Base-by-base conservation (phyloP, 2,888 invertebrate genomes). In the Elaeidobius kamerunicus region DNA sequence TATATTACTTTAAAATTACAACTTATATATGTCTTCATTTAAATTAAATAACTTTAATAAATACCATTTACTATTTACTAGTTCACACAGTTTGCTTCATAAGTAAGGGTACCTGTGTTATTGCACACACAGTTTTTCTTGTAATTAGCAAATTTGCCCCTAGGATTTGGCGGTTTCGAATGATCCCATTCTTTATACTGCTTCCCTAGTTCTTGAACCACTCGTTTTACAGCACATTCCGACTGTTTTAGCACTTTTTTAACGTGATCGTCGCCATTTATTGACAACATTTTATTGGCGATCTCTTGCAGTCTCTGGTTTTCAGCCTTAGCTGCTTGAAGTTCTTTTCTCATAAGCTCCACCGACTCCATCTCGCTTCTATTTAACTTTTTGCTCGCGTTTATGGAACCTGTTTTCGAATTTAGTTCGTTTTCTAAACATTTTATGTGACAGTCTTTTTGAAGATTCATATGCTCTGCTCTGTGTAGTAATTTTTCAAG, bases 181-280 rank as follows among this genome's bases (percentile, higher is more conserved):
- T 50, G 38, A 43, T 67, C 66, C 65, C 64, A 64, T 39, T 66
- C 64, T 30, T 58, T 56, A 41, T 65, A 68, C 38, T 67, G 66
- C 38, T 61, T 67, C 15, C 63, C 59, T 2, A 73, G 51, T 61
- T 71, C 71, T 51, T 69, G 44, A 7, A 66, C 63, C 1, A 72
- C 63, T 46, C 62, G 62, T 38, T 64, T 65, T 0, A 71, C 67
- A 1, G 73, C 72, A 38, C 63, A 61, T 52, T 69, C 69, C 0
- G 73, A 69, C 52, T 72, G 67, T 32, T 64, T 63, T 20, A 73
- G 53, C 64, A 72, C 65, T 44, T 60, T 63, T 23, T 67, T 64
- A 12, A 68, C 59, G 36, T 71, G 68, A 45, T 67, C 67, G 34
- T 71, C 67, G 1, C 60, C 56, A 38, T 61, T 59, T 39, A 62